Base-by-base conservation (phyloP, 2,888 invertebrate genomes). In the Apotomis capreana region DNA sequence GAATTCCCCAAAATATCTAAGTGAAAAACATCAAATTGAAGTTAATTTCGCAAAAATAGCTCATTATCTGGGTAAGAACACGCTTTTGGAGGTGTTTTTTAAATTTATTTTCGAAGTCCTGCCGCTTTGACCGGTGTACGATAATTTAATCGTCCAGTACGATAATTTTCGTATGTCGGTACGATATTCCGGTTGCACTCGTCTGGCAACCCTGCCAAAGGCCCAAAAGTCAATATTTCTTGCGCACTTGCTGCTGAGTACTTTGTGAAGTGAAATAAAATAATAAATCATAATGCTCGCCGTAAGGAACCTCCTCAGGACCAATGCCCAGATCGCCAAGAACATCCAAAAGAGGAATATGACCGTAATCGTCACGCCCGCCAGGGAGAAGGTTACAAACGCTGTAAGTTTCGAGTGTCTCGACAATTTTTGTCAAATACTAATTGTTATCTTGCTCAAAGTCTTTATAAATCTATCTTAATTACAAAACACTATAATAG, bases 321-420 rank as follows among this genome's bases (percentile, higher is more conserved):
- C 83, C 55, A 87, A 87, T 76, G 80, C 83, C 52, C 87, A 86
- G 68, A 74, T 90, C 69, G 74, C 87, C 60, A 90, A 85, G 74
- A 90, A 86, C 87, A 88, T 84, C 2, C 90, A 88, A 70, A 84
- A 86, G 60, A 88, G 91, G 54, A 88, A 87, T 75, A 91, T 92
- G 91, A 90, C 86, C 70, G 90, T 80, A 0, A 78, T 89, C 64
- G 75, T 84, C 15, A 79, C 84, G 5, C 90, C 91, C 0, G 81
- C 90, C 0, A 86, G 88, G 64, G 84, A 83, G 52, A 90, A 88
- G 79, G 79, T 91, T 60, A 82, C 89, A 3, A 85, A 73, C 68
- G 90, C 78, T n/a, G 91, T 91, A 82, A 83, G 91, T 86, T 26
- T 8, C 10, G 6, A 44, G 59, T 57, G 8, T 36, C n/a, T 12